Conservation (phyloP, 2,888 invertebrate genomes). For the Rotaria macrura region DNA sequence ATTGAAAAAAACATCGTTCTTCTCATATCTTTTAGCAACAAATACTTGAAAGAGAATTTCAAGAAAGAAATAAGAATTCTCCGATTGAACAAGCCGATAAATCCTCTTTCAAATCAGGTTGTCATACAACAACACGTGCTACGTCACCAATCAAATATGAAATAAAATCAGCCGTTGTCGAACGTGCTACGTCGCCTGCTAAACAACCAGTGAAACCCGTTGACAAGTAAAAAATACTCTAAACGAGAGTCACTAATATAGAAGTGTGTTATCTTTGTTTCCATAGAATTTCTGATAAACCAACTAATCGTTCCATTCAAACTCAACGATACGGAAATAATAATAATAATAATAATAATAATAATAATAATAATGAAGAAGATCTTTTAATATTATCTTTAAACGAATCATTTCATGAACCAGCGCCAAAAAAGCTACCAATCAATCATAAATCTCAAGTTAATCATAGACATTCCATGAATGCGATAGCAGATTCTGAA, state of each 20-base stretch:
- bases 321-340: background rate
- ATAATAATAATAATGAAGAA: background rate
- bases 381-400: background rate
- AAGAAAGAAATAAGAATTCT: background rate
- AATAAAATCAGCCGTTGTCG: background rate
- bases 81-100: background rate
- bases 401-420: background rate
- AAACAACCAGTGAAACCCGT: background rate
- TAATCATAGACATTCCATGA: background rate
- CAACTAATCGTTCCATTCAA: background rate
- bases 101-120: background rate
- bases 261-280: too few species aligned
- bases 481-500: background rate
- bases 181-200: constrained; percentile 5
- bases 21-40: background rate
- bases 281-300: background rate
- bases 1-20: background rate
- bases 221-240: background rate
- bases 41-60: background rate
- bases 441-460: background rate
- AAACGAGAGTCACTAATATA: too few species aligned
- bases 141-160: background rate
- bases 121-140: background rate
- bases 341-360: too few species aligned
- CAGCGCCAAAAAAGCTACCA: background rate